Evolutionary conservation across 2,888 invertebrate species (phyloP).

Genomic region (Cloeon dipterum): DNA sequence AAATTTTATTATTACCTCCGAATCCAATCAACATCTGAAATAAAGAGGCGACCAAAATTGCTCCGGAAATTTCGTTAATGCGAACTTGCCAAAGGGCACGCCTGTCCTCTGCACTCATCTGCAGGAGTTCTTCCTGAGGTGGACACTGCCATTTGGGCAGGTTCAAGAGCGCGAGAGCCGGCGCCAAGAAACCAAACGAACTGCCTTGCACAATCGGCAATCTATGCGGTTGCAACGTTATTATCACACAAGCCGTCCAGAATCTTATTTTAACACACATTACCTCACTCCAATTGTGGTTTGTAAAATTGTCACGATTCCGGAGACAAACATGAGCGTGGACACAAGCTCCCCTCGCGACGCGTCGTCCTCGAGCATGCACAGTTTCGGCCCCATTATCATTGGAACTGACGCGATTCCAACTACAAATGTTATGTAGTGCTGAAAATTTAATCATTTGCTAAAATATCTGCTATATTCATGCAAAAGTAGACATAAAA

Average conservation of each 20-base stretch:
- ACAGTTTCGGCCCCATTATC: constrained; percentile 55
- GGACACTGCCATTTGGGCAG: constrained; percentile 53
- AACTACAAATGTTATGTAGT: constrained; percentile 67
- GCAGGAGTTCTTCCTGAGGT: constrained; percentile 20
- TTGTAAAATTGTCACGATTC: constrained; percentile 52
- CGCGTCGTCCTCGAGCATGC: constrained; percentile 52
- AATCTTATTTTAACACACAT: not conserved
- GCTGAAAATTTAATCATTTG: no score
- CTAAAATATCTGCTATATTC: not conserved
- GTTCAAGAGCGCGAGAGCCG: constrained; percentile 48
- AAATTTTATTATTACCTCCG: constrained; percentile 11
- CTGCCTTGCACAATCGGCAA: constrained; percentile 54
- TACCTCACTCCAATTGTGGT: constrained; percentile 45
- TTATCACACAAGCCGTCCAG: not conserved
- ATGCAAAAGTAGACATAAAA: constrained; percentile 2
- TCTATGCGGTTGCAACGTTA: constrained; percentile 14
- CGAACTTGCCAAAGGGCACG: constrained; percentile 44
- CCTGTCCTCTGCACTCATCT: constrained; percentile 29
- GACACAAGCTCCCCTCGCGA: constrained; percentile 52
- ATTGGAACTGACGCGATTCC: constrained; percentile 65
- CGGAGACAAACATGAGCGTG: constrained; percentile 62
- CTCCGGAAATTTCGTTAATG: constrained; percentile 63
- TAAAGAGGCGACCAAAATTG: constrained; percentile 53
- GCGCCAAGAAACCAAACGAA: constrained; percentile 57
- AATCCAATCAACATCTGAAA: constrained; percentile 50